Conservation (phyloP, 2,113 vertebrate genomes). For the Atrichornis clamosus region DNA sequence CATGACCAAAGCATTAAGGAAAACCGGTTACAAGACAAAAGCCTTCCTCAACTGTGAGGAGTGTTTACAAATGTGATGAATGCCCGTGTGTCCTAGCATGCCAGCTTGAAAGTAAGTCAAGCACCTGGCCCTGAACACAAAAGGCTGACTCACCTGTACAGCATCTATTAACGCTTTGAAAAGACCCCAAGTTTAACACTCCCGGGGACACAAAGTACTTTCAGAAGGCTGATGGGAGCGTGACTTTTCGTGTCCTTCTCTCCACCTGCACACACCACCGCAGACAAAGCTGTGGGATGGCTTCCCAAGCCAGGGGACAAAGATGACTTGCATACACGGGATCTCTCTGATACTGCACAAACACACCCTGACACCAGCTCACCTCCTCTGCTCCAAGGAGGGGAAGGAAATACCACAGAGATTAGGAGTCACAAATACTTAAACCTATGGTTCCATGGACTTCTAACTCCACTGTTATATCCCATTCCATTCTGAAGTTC, state of each 20-base stretch:
- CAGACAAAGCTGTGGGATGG: slow-evolving; percentile 5
- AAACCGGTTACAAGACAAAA: slow-evolving; percentile 37
- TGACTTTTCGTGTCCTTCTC: slow-evolving; percentile 33
- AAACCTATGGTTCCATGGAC: neutral
- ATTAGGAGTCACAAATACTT: neutral
- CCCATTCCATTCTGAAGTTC: neutral
- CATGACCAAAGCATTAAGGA: neutral
- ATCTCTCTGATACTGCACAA: neutral
- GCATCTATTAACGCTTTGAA: slow-evolving; percentile 46
- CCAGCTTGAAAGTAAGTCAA: slow-evolving; percentile 54
- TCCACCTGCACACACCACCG: slow-evolving; percentile 20
- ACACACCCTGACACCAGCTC: neutral
- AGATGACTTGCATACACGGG: neutral
- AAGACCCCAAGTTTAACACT: slow-evolving; percentile 23
- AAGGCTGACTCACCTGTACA: slow-evolving; percentile 69
- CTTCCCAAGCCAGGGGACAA: neutral
- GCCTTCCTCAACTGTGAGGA: neutral
- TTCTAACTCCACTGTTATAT: neutral
- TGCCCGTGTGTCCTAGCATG: slow-evolving; percentile 31
- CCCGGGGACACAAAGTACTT: slow-evolving; percentile 39
- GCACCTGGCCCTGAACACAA: slow-evolving; percentile 66
- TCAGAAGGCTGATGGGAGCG: neutral
- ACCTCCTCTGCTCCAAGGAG: neutral
- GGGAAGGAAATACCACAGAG: neutral
- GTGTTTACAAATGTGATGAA: slow-evolving; percentile 24